These are phyloP conservation scores for Hydraecia micacea DNA, from an alignment of 2,888 invertebrate genomes.

Conservation along the genomic window DNA sequence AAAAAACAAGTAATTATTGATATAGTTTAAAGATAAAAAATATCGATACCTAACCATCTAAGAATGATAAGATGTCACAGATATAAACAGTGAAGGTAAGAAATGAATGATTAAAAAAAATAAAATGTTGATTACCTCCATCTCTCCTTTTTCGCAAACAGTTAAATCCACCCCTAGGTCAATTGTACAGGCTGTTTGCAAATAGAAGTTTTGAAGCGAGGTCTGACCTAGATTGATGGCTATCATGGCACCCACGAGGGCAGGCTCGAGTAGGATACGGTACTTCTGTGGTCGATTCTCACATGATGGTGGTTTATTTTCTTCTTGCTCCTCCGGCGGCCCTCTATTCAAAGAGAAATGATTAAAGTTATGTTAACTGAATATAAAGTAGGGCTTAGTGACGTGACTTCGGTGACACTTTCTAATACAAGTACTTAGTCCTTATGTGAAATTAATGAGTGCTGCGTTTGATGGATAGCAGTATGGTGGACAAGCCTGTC, in stretches of 20 bases:
- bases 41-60: constrained; percentile 3
- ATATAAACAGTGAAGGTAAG: background rate
- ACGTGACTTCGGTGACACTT: constrained; percentile 29
- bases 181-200: constrained; percentile 94
- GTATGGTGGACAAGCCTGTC: background rate
- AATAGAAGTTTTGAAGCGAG: constrained; percentile 93
- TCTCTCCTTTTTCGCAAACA: constrained; percentile 90
- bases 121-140: constrained; percentile 46
- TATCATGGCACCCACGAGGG: constrained; percentile 92
- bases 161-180: constrained; percentile 91
- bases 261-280: constrained; percentile 92
- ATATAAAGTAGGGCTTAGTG: constrained; percentile 31
- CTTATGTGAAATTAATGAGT: constrained; percentile 24
- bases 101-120: background rate
- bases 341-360: constrained; percentile 63
- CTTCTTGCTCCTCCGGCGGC: constrained; percentile 54
- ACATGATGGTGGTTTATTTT: constrained; percentile 63
- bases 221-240: constrained; percentile 90
- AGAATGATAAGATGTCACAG: constrained; percentile 1
- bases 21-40: background rate
- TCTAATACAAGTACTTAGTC: constrained; percentile 34
- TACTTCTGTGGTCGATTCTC: constrained; percentile 73
- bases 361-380: constrained; percentile 25
- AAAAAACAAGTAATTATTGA: background rate
- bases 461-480: constrained; percentile 3